Percentiles rank a stretch among this genome's conserved stretches.
Conservation (phyloP, 2,113 vertebrate species). For the Morphnarchus princeps region DNA sequence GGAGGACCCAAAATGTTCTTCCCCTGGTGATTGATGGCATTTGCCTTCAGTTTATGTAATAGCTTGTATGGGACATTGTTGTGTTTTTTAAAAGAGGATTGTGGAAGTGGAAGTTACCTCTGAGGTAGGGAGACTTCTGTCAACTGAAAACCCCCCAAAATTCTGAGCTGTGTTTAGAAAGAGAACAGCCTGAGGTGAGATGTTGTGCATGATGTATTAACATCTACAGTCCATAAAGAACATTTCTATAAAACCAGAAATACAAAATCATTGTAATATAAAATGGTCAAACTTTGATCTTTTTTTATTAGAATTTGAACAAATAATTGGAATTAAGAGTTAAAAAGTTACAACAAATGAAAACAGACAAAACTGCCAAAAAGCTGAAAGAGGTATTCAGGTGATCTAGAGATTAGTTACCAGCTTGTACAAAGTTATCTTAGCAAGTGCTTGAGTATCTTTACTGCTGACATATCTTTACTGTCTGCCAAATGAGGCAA, state of each 20-base stretch:
- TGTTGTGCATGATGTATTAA: background rate
- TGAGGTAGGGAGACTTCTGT: background rate
- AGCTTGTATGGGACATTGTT: background rate
- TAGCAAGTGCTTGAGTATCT: background rate
- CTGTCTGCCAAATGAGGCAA: background rate
- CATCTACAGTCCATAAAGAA: background rate
- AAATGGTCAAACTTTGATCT: background rate
- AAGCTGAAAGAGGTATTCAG: background rate
- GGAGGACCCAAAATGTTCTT: slow-evolving; percentile 62
- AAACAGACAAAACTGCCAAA: background rate
- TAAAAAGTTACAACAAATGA: background rate
- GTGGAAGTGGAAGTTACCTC: background rate
- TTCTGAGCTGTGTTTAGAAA: background rate
- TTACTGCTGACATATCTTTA: background rate
- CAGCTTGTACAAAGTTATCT: background rate
- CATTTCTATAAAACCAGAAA: background rate
- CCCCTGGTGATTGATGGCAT: slow-evolving; percentile 26
- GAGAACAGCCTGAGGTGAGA: background rate
- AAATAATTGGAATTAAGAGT: background rate
- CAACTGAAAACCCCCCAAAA: background rate
- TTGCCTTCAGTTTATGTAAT: slow-evolving; percentile 16
- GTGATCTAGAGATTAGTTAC: background rate
- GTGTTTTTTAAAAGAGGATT: background rate
- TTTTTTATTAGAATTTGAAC: background rate
- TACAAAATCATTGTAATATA: background rate